phyloP scores from a whole-genome alignment of 1,140 invertebrate genomes.

The Watersipora subatra region DNA sequence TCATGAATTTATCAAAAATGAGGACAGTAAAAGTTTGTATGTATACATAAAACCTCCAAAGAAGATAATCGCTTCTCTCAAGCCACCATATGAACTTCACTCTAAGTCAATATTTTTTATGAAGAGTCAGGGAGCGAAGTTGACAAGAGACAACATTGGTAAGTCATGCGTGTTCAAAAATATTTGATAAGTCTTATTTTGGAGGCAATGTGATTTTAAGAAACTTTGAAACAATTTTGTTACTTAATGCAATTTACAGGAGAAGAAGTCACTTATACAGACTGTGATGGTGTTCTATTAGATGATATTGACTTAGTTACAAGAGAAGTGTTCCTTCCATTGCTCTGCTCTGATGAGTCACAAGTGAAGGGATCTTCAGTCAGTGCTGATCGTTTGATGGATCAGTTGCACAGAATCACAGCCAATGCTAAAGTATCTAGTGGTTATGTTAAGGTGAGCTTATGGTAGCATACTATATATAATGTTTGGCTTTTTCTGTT shows the following conservation, averaged over 20 bases:
- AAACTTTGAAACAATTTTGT: too few relatives aligned
- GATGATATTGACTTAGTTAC: constrained; percentile 33
- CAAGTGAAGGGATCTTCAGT: constrained; percentile 19
- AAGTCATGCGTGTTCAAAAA: constrained; percentile 5
- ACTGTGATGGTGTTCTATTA: constrained; percentile 25
- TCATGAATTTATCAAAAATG: constrained; percentile 40
- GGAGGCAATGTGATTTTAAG: too few relatives aligned
- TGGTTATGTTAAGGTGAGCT: constrained; percentile 28
- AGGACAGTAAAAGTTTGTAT: constrained; percentile 35
- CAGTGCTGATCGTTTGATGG: constrained; percentile 36
- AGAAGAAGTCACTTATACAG: constrained; percentile 35
- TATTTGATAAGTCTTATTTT: too few relatives aligned
- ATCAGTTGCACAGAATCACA: constrained; percentile 36
- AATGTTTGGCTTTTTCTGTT: background rate
- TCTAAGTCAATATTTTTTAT: constrained; percentile 37
- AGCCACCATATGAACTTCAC: constrained; percentile 31
- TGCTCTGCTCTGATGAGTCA: constrained; percentile 30
- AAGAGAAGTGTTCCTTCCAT: constrained; percentile 37
- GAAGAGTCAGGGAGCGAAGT: constrained; percentile 36
- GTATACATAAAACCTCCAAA: constrained; percentile 22
- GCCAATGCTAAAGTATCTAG: constrained; percentile 32
- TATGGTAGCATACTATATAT: background rate
- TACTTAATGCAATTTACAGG: too few relatives aligned
- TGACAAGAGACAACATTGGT: constrained; percentile 38
- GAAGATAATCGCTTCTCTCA: constrained; percentile 27